phyloP scores from a whole-genome alignment of 2,888 invertebrate genomes.

The Rhamnusium bicolor region DNA sequence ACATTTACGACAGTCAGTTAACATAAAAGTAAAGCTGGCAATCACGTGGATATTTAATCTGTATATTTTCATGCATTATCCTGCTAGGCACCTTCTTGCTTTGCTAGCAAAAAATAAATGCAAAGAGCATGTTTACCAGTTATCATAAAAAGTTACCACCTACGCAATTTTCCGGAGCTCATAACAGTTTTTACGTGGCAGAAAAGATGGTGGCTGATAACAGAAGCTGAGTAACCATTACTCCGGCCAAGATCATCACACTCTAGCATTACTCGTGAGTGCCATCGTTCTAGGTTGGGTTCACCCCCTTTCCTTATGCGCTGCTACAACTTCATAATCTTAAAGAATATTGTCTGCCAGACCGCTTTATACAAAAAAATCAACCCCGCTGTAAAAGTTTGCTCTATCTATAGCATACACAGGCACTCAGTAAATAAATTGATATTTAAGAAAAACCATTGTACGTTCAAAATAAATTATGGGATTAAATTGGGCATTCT shows the following conservation, averaged over 20 bases:
- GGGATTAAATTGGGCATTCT: neutral
- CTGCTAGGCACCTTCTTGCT: constrained; percentile 28
- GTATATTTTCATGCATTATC: constrained; percentile 7
- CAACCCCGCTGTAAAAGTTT: neutral
- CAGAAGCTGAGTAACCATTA: constrained; percentile 63
- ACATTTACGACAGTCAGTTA: neutral
- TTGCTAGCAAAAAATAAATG: constrained; percentile 46
- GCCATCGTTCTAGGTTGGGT: constrained; percentile 37
- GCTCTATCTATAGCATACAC: neutral
- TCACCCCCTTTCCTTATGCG: constrained; percentile 35
- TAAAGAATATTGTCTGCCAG: constrained; percentile 43
- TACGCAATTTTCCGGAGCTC: constrained; percentile 64
- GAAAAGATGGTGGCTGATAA: constrained; percentile 65
- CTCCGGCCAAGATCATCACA: constrained; percentile 61
- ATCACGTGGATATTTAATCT: constrained; percentile 12
- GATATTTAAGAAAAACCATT: neutral
- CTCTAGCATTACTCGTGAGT: constrained; percentile 50
- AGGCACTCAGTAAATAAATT: neutral
- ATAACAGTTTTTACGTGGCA: constrained; percentile 64
- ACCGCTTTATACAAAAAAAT: constrained; percentile 18
- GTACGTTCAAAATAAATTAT: neutral
- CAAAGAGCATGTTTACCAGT: constrained; percentile 60
- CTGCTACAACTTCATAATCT: constrained; percentile 55
- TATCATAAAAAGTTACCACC: constrained; percentile 67
- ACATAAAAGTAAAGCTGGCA: constrained; percentile 5